Percentiles rank a stretch among this genome's conserved stretches.
phyloP scores from a whole-genome alignment of 2,113 vertebrate genomes.

The Tachysurus fulvidraco region DNA sequence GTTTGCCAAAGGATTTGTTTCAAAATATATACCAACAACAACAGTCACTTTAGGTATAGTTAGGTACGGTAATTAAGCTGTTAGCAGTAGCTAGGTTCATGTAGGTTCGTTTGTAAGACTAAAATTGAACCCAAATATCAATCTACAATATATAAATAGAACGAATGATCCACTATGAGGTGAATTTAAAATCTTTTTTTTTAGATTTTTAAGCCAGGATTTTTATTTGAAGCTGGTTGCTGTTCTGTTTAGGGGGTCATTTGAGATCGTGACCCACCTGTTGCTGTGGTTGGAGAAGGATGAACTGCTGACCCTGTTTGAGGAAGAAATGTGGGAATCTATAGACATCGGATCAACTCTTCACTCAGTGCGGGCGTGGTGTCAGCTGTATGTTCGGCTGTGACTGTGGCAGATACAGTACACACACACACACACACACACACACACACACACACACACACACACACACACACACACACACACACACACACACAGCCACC shows the following conservation, averaged over 20 bases:
- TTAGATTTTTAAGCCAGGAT: background rate
- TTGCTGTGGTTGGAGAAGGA: constrained; percentile 40
- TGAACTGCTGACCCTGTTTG: constrained; percentile 48
- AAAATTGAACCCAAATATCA: background rate
- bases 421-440: constrained; percentile 6
- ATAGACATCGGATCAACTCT: constrained; percentile 49
- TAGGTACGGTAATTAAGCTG: too few relatives aligned
- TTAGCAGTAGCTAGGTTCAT: too few relatives aligned
- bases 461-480: constrained; percentile 41
- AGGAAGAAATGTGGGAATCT: constrained; percentile 54
- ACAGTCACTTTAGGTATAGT: too few relatives aligned
- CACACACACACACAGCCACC: constrained; percentile 47
- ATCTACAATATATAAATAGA: background rate
- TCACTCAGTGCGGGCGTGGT: constrained; percentile 45
- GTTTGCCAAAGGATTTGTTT: too few relatives aligned
- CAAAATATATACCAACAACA: background rate
- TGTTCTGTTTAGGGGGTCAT: background rate
- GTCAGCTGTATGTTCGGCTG: constrained; percentile 56
- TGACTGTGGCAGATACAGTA: constrained; percentile 17
- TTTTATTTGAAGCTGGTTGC: background rate
- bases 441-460: constrained; percentile 42
- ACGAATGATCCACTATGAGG: background rate
- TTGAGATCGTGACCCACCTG: constrained; percentile 52
- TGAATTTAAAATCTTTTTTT: background rate
- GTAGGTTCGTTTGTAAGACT: background rate